Conservation (phyloP, 2,888 invertebrate genomes). For the Meteorus cinctellus region DNA sequence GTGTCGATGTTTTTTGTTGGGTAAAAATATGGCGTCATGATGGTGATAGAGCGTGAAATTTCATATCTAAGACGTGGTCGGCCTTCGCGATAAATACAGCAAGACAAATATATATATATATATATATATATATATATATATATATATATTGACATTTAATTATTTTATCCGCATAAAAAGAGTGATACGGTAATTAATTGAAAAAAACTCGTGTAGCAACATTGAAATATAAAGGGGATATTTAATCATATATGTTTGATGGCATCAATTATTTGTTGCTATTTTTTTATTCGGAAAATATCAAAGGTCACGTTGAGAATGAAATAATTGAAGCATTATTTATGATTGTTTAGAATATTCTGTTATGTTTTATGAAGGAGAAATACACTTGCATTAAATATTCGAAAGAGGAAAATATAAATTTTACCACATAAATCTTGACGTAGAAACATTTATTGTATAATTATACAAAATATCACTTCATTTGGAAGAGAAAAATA, state of each 20-base stretch:
- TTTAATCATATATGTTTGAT: not conserved
- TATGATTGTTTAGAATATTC: not conserved
- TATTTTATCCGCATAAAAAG: conserved; percentile 8
- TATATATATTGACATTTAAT: not conserved
- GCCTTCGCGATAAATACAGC: conserved; percentile 7
- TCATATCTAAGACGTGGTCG: conserved; percentile 31
- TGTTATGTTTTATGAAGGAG: too few relatives aligned
- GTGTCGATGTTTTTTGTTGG: not conserved
- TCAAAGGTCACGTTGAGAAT: not conserved
- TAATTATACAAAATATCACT: too few relatives aligned
- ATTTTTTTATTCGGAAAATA: not conserved
- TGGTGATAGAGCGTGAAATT: conserved; percentile 36
- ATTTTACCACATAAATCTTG: too few relatives aligned
- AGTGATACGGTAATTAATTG: conserved; percentile 41
- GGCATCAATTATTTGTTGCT: not conserved
- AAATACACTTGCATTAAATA: too few relatives aligned
- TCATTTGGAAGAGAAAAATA: too few relatives aligned
- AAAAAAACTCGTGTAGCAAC: conserved; percentile 46
- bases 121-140: too few relatives aligned
- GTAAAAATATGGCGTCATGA: conserved; percentile 21
- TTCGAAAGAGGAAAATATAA: too few relatives aligned
- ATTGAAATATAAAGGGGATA: not conserved
- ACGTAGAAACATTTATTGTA: too few relatives aligned
- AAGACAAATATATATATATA: not conserved
- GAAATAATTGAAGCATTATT: not conserved